Conservation (phyloP, 2,113 vertebrate genomes). For the Myodes glareolus region DNA sequence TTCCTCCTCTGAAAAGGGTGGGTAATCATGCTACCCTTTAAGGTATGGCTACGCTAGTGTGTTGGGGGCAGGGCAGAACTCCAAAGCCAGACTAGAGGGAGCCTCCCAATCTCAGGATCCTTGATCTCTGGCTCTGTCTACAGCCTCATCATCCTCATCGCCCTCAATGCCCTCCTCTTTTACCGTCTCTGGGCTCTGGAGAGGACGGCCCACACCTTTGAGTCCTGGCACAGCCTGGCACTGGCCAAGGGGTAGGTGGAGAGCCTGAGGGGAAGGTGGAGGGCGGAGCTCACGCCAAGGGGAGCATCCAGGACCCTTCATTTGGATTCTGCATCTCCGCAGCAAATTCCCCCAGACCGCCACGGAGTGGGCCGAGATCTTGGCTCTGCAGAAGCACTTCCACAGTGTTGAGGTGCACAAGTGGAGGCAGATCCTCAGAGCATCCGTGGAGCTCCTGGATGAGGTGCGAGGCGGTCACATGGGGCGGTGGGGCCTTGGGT, state of each 20-base stretch:
- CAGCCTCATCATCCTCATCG: constrained; percentile 92
- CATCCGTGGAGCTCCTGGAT: constrained; percentile 92
- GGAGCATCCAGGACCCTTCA: constrained; percentile 46
- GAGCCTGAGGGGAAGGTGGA: accelerated
- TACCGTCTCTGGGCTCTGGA: constrained; percentile 95
- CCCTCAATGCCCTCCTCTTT: constrained; percentile 94
- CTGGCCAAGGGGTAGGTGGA: constrained; percentile 90
- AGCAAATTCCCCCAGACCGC: constrained; percentile 93
- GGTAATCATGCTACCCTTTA: background rate
- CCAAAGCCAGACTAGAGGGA: background rate
- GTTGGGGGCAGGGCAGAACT: background rate
- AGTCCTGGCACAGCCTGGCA: constrained; percentile 93
- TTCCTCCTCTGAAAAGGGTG: background rate
- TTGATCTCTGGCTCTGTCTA: constrained; percentile 6
- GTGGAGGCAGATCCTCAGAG: constrained; percentile 93
- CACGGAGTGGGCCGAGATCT: constrained; percentile 92
- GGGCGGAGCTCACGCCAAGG: accelerated
- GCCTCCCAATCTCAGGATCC: background rate
- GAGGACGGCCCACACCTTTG: constrained; percentile 91
- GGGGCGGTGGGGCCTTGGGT: accelerated
- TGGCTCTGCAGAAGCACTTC: constrained; percentile 93
- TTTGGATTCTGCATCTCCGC: background rate
- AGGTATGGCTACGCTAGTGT: background rate
- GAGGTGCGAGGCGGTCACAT: constrained; percentile 83
- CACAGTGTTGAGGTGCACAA: constrained; percentile 92